Base-by-base conservation (phyloP, 2,797 vertebrate genomes). In the Alcedo quadribrachys region DNA sequence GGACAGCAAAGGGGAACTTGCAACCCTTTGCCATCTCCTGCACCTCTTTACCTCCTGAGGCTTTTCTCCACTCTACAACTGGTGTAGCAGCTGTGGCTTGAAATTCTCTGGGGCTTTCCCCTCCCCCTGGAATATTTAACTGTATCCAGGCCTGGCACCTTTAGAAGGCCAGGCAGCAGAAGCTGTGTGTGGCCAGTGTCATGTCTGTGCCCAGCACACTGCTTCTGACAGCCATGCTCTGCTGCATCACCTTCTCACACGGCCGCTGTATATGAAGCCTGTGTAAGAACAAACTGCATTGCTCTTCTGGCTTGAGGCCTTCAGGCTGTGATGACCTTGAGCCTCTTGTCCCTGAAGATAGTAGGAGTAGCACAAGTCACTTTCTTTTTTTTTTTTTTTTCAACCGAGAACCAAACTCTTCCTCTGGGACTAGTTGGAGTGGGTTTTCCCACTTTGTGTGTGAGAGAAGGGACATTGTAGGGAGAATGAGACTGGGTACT, bases 191-290 rank as follows among this genome's bases (percentile, higher is more conserved):
- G 81, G 68, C 54, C 50, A 21, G 68, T 42, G 86, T 55, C 75
- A 18, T 0, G 1, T 63, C 69, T n/a, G 53, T 45, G 57, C 90
- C 0, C 17, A 70, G 50, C 8, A 0, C 0, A 0, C 50, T 40
- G 85, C 80, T 73, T 21, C 57, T 37, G 55, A 37, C 40, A 77
- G 77, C 62, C 2, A 0, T 9, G 15, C 28, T 62, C 68, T 50
- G n/a, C 62, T 42, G 33, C 17, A 10, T 37, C 22, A 68, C 57
- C 51, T 79, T 77, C 45, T 46, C 25, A 2, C 18, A 0, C 1
- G 3, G 37, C 35, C 67, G 15, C 37, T 5, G 60, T 1, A 0
- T 20, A 25, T 2, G 1, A 6, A 55, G 45, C 42, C 60, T 17
- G 3, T 2, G 35, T n/a, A 5, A 81, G 33, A 63, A 12, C 20